Conservation (phyloP, 2,888 invertebrate species). For the Archips xylosteana region DNA sequence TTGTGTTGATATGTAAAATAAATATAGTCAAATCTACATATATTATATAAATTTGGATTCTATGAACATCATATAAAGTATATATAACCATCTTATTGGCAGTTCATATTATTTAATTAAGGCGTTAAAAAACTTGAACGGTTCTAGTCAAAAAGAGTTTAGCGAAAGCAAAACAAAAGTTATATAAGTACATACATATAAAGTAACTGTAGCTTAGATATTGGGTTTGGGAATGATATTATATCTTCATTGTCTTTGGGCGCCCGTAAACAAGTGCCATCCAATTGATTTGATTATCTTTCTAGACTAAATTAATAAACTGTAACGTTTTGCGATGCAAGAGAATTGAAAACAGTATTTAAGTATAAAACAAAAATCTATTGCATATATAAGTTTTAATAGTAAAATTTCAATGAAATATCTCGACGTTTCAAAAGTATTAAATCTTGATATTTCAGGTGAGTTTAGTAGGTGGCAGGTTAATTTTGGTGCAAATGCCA, state of each 20-base stretch:
- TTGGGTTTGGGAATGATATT: conserved; percentile 24
- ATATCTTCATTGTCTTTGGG: conserved; percentile 54
- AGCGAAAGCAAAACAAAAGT: background rate
- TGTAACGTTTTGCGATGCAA: conserved; percentile 83
- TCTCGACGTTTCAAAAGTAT: conserved; percentile 43
- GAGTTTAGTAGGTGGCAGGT: conserved; percentile 1
- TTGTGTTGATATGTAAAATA: conserved; percentile 16
- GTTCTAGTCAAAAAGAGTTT: conserved; percentile 2
- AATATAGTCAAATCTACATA: conserved; percentile 19
- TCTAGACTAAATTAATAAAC: conserved; percentile 71
- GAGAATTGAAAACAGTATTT: conserved; percentile 82
- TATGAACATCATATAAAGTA: background rate
- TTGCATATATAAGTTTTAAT: conserved; percentile 29
- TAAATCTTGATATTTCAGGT: conserved; percentile 25
- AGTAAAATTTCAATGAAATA: conserved; percentile 40
- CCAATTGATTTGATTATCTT: conserved; percentile 71
- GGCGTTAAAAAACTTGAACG: background rate
- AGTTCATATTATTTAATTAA: background rate
- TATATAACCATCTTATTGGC: background rate
- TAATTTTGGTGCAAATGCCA: too few relatives aligned
- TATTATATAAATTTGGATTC: background rate
- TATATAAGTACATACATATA: background rate
- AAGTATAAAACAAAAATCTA: conserved; percentile 61
- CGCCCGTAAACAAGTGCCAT: conserved; percentile 76
- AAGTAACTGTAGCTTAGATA: conserved; percentile 15